These are phyloP conservation scores for Maniola jurtina DNA, from an alignment of 1,140 invertebrate genomes.

Conservation along the genomic window DNA sequence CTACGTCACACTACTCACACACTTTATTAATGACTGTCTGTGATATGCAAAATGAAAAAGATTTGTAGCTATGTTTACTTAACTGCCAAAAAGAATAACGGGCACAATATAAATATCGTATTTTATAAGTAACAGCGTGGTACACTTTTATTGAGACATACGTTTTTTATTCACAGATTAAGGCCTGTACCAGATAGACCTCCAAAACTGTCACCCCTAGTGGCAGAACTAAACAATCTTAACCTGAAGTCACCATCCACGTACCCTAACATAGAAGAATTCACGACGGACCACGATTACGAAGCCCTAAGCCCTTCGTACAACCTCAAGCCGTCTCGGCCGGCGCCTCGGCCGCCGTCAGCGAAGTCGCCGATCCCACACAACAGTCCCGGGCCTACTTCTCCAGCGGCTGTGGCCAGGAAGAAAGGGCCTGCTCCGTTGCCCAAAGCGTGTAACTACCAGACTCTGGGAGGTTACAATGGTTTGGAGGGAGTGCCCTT, in stretches of 20 bases:
- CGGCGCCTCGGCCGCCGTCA: slow-evolving; percentile 56
- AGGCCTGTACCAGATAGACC: slow-evolving; percentile 65
- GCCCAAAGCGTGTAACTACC: slow-evolving; percentile 51
- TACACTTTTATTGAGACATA: slow-evolving; percentile 1
- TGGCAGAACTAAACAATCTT: slow-evolving; percentile 66
- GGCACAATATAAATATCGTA: too few relatives aligned
- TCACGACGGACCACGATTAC: slow-evolving; percentile 65
- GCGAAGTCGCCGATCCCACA: slow-evolving; percentile 40
- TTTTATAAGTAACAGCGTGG: too few relatives aligned
- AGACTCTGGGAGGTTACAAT: slow-evolving; percentile 63
- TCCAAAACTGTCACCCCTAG: slow-evolving; percentile 66
- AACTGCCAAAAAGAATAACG: too few relatives aligned
- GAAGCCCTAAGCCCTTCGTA: slow-evolving; percentile 68
- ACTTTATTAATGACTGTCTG: too few relatives aligned
- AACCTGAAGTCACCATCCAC: slow-evolving; percentile 57
- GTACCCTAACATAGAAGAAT: slow-evolving; percentile 59
- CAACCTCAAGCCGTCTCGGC: slow-evolving; percentile 59
- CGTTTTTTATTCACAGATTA: slow-evolving; percentile 33
- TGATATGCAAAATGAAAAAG: too few relatives aligned
- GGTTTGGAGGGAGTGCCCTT: slow-evolving; percentile 71
- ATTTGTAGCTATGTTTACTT: too few relatives aligned
- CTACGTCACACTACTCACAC: too few relatives aligned
- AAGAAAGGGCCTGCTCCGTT: slow-evolving; percentile 63
- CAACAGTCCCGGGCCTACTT: slow-evolving; percentile 36
- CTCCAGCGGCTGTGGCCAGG: slow-evolving; percentile 34